These are phyloP conservation scores for Phrynocephalus vlangalii DNA, from an alignment of 2,797 vertebrate genomes.

Conservation along the genomic window DNA sequence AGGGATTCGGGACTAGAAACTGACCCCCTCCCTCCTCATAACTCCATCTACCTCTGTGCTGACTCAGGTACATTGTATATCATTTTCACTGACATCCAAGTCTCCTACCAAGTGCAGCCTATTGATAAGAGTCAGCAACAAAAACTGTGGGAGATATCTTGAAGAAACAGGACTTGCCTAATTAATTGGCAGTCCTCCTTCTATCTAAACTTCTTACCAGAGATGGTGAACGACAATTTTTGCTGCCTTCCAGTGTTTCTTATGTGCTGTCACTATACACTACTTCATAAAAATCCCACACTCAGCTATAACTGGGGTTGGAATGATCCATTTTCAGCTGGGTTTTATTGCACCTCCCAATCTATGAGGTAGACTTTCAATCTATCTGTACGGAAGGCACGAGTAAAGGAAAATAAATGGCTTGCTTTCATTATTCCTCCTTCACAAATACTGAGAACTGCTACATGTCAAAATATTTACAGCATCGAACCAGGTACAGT, in stretches of 20 bases:
- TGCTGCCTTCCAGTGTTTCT: conserved; percentile 29
- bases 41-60: not conserved
- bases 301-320: conserved; percentile 28
- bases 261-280: conserved; percentile 14
- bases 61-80: conserved; percentile 28
- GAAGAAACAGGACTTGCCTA: conserved; percentile 40
- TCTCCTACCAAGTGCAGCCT: conserved; percentile 30
- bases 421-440: not conserved
- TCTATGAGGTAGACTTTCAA: not conserved
- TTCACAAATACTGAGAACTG: not conserved
- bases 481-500: not conserved
- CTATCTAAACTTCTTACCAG: conserved; percentile 42
- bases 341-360: conserved; percentile 11
- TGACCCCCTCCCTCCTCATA: not conserved
- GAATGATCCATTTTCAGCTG: conserved; percentile 23
- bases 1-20: not conserved
- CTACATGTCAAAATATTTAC: conserved; percentile 16
- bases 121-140: conserved; percentile 53
- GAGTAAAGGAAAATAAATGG: not conserved
- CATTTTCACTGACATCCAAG: conserved; percentile 37
- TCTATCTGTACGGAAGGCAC: conserved; percentile 15
- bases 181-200: conserved; percentile 38
- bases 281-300: conserved; percentile 23
- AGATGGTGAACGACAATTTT: not conserved
- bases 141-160: conserved; percentile 26